Percentiles rank a stretch among this genome's conserved stretches.
These are phyloP conservation scores for Spondyliosoma cantharus DNA, from an alignment of 2,797 vertebrate species.

Conservation along the genomic window DNA sequence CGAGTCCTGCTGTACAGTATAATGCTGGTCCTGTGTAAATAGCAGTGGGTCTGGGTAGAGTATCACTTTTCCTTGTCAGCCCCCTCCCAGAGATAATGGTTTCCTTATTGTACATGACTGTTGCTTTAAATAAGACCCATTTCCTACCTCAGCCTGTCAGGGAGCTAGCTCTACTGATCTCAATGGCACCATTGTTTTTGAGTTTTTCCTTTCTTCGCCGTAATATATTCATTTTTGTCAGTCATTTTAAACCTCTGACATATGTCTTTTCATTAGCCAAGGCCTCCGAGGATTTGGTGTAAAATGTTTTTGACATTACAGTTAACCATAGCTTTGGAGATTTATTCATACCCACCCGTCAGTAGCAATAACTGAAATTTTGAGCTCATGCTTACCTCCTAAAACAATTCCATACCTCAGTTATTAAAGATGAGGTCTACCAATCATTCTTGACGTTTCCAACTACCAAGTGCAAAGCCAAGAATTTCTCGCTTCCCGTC, in stretches of 20 bases:
- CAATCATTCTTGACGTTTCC: slow-evolving; percentile 30
- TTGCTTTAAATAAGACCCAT: slow-evolving; percentile 65
- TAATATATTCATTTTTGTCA: slow-evolving; percentile 38
- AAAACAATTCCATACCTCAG: slow-evolving; percentile 30
- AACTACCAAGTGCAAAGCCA: slow-evolving; percentile 33
- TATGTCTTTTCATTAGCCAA: slow-evolving; percentile 33
- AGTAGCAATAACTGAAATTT: slow-evolving; percentile 46
- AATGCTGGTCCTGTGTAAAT: slow-evolving; percentile 77
- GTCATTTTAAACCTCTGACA: slow-evolving; percentile 39
- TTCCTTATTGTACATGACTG: slow-evolving; percentile 77
- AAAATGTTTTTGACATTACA: slow-evolving; percentile 52
- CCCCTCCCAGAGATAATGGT: slow-evolving; percentile 75
- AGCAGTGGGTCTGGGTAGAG: slow-evolving; percentile 61
- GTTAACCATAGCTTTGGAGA: slow-evolving; percentile 31
- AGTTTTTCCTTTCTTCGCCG: slow-evolving; percentile 31
- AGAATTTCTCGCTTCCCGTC: slow-evolving; percentile 39
- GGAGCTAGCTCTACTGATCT: slow-evolving; percentile 49
- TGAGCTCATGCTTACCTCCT: slow-evolving; percentile 32
- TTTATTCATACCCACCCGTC: slow-evolving; percentile 22
- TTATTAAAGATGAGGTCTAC: slow-evolving; percentile 44
- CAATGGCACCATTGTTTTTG: slow-evolving; percentile 64
- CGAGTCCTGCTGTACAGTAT: slow-evolving; percentile 75
- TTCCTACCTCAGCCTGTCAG: slow-evolving; percentile 52
- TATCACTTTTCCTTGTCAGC: slow-evolving; percentile 78
- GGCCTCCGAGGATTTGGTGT: slow-evolving; percentile 20